Base-by-base conservation (phyloP, 2,113 vertebrate genomes). In the Helogale parvula region DNA sequence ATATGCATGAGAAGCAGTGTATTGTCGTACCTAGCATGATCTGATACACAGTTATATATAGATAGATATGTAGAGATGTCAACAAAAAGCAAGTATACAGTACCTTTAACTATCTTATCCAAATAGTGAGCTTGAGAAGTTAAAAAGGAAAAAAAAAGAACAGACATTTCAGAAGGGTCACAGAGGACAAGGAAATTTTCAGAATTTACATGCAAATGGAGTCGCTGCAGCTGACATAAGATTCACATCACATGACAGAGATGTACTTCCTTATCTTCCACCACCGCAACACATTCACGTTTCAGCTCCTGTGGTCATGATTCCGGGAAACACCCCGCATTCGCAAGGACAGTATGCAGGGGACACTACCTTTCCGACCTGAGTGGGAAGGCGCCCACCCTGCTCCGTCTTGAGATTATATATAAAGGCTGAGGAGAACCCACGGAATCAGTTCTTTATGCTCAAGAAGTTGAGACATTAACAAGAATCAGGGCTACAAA, bases 41-140 rank as follows among this genome's bases (percentile, higher is more conserved):
- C 86, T 79, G 97, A 96, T 89, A 97, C 97, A 98, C 47, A 2
- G 23, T 74, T 96, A 90, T 91, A 63, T 93, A 97, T 50, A 98
- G 86, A 85, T 52, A 98, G 31, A 96, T 96, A 98, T 80, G 98
- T n/a, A 99, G 96, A 98, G 96, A 98, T 87, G 96, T 97, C 85
- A 98, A 98, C 97, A 98, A 98, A 98, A 98, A 99, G 98, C 98
- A 98, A 98, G 97, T 98, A 98, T 99, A 99, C 99, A 99, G 99
- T 99, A 99, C 99, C 99, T 99, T 99, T 99, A 96, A 99, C 99
- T 99, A 99, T 99, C 98, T 99, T 99, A 99, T 99, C 99, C 99
- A 99, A 99, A 99, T 99, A 99, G 99, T 99, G 99, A 99, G 99
- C 99, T 99, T 99, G 98, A 99, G 98, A 99, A 98, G 98, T 99